Evolutionary conservation across 1,140 invertebrate species (phyloP).

Genomic region (Pseudomyrmex gracilis): DNA sequence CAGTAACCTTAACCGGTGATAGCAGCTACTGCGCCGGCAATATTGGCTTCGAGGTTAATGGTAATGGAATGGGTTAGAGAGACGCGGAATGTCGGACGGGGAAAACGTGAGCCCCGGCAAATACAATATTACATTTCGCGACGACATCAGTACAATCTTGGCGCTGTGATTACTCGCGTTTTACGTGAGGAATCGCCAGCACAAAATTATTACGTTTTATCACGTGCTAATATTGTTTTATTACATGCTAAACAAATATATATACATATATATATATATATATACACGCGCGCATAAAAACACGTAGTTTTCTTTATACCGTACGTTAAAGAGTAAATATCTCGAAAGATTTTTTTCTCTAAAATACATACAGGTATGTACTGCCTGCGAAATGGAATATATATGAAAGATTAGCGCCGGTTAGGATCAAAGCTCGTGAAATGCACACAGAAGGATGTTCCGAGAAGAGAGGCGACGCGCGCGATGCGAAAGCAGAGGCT

Average conservation of each 20-base stretch:
- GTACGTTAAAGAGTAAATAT: too few species aligned
- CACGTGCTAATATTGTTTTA: too few species aligned
- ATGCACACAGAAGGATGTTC: background rate
- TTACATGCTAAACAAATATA: too few species aligned
- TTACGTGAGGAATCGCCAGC: background rate
- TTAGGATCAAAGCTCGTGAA: background rate
- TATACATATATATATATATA: too few species aligned
- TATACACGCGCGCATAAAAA: background rate
- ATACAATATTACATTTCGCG: background rate
- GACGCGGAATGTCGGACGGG: conserved; percentile 18
- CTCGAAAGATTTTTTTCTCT: too few species aligned
- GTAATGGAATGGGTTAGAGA: background rate
- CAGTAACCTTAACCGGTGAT: conserved; percentile 17
- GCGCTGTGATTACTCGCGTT: background rate
- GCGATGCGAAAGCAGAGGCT: background rate
- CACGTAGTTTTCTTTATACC: too few species aligned
- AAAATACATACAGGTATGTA: too few species aligned
- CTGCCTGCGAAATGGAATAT: background rate
- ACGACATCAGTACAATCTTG: too few species aligned
- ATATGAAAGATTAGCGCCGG: background rate
- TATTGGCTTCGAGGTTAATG: conserved; percentile 16
- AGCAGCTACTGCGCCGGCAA: background rate
- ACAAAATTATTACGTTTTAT: background rate
- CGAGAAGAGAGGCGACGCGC: conserved; percentile 4
- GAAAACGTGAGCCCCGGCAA: conserved; percentile 17